Percentiles rank a stretch among this genome's conserved stretches.
Conservation (phyloP, 2,113 vertebrate genomes). For the Cyanoramphus novaezelandiae region DNA sequence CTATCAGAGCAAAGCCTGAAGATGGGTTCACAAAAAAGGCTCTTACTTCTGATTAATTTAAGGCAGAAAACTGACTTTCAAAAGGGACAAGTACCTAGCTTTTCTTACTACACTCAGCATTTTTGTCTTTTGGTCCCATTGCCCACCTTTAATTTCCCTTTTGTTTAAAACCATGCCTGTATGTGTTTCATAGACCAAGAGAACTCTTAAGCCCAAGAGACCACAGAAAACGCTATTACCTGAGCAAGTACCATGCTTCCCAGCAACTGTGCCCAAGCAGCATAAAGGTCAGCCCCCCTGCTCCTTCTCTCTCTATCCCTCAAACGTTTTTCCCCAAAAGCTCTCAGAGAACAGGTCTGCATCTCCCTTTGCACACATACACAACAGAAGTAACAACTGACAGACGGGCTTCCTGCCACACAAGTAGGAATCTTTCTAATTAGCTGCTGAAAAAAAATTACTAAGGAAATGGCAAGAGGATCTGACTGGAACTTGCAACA, state of each 20-base stretch:
- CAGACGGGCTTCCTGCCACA: background rate
- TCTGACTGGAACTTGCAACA: too few species aligned
- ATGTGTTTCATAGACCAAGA: rapidly evolving
- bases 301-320: background rate
- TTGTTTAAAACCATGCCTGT: background rate
- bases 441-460: background rate
- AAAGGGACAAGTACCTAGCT: background rate
- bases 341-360: rapidly evolving
- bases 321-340: background rate
- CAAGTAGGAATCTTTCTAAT: background rate
- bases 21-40: background rate
- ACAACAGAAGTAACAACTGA: background rate
- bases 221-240: background rate
- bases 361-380: rapidly evolving
- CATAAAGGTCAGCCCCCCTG: too few species aligned
- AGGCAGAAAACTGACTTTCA: background rate
- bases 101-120: background rate
- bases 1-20: background rate
- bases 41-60: background rate
- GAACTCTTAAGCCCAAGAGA: background rate
- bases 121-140: background rate
- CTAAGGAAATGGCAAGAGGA: background rate
- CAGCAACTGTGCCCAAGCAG: background rate
- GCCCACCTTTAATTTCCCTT: background rate
- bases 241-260: rapidly evolving